A percentile compares a stretch with the other conserved stretches of the same genome.
phyloP scores from a whole-genome alignment of 2,888 invertebrate genomes.

The Pyrrhia umbra region DNA sequence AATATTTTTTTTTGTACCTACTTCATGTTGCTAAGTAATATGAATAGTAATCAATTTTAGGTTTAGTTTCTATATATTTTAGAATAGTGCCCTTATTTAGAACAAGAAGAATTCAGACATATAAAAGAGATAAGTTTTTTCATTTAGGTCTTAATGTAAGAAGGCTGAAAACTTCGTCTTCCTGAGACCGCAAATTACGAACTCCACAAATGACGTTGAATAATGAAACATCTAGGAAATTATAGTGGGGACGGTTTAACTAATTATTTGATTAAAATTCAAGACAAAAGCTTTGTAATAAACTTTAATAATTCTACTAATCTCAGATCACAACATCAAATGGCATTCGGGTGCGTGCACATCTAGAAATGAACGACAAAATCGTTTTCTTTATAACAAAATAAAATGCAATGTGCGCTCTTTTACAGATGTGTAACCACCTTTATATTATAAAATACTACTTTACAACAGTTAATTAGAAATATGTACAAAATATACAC shows the following conservation, averaged over 20 bases:
- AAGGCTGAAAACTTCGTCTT: background rate
- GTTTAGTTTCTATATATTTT: background rate
- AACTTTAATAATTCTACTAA: slow-evolving; percentile 64
- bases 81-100: background rate
- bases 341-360: slow-evolving; percentile 28
- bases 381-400: too few species aligned
- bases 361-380: background rate
- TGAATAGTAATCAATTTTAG: background rate
- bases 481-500: slow-evolving; percentile 47
- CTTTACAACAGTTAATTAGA: slow-evolving; percentile 3
- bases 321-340: slow-evolving; percentile 62
- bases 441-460: slow-evolving; percentile 41
- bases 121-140: slow-evolving; percentile 20
- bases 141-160: slow-evolving; percentile 2
- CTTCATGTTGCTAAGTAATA: too few species aligned
- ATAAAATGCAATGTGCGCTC: background rate
- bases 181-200: slow-evolving; percentile 7
- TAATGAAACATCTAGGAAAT: background rate
- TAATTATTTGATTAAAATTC: slow-evolving; percentile 9
- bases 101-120: background rate
- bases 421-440: slow-evolving; percentile 15
- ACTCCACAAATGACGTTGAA: background rate
- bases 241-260: background rate
- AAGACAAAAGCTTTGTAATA: slow-evolving; percentile 33
- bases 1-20: too few species aligned